Evolutionary conservation across 1,140 invertebrate genomes (phyloP), one percentile per base, ranked within the genome.

Genomic region (Drosophila kikkawai): DNA sequence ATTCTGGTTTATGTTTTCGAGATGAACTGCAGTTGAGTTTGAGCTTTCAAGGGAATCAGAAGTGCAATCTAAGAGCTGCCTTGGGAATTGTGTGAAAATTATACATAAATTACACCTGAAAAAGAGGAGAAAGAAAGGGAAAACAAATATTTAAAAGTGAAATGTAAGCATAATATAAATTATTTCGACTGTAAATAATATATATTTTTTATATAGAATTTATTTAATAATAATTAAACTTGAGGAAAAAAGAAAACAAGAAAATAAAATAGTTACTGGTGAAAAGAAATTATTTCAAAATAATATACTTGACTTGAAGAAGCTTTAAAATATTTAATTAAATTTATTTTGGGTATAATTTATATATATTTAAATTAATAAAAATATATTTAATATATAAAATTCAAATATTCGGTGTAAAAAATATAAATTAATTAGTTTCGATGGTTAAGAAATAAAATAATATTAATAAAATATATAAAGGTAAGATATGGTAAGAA

Each of bases 21-120:
- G 9, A 39, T 56, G 11, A 57, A 19, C 32, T 60, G 53, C 56
- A 68, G 66, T 68, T 50, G 45, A 36, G 66, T 37, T 51, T 26
- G 17, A 34, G 63, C 66, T 51, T 42, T 53, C 29, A 13, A 0
- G 44, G 29, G n/a, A 34, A 29, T 34, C 64, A 36, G 19, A 67
- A 67, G 37, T 48, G 9, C 34, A 37, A 4, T 39, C 60, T 17
- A 4, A 6, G 11, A 22, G 11, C 19, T n/a, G 45, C 17, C 15
- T 3, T 3, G 3, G 11, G 12, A 42, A 42, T 41, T 41, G 15
- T 41, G 51, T 51, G 15, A 2, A 13, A 9, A 13, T 7, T 39
- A 2, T 7, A 7, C 15, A 15, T 39, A 39, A 56, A 56, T 56
- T 39, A 39, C 34, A 22, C 12, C 9, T 22, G 51, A 55, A 8